These are phyloP conservation scores for Sarcophaga caerulescens DNA, from an alignment of 2,888 invertebrate genomes.

Conservation along the genomic window DNA sequence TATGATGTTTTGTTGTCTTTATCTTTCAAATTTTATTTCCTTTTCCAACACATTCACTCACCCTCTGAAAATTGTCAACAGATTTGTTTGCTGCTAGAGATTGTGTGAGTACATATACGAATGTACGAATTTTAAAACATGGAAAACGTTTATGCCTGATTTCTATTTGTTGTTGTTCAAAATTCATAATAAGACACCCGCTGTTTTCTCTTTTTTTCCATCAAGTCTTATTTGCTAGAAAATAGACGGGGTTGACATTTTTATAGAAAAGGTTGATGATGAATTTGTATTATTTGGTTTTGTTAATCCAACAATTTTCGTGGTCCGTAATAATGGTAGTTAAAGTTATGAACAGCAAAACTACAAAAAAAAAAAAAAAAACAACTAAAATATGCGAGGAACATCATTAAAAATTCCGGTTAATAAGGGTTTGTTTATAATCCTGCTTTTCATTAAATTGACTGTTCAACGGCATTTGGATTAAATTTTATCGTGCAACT, in stretches of 20 bases:
- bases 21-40: conserved; percentile 53
- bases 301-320: conserved; percentile 40
- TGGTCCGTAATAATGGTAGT: conserved; percentile 7
- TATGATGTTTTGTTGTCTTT: conserved; percentile 66
- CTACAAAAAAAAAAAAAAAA: neutral
- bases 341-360: conserved; percentile 38
- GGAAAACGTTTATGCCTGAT: conserved; percentile 34
- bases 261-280: neutral
- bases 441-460: conserved; percentile 31
- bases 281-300: conserved; percentile 49
- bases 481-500: conserved; percentile 7
- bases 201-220: conserved; percentile 17
- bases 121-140: conserved; percentile 47
- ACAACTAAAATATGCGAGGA: neutral
- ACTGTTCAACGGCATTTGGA: conserved; percentile 36
- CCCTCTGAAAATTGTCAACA: conserved; percentile 73
- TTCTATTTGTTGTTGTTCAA: conserved; percentile 36
- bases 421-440: conserved; percentile 28
- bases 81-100: conserved; percentile 74
- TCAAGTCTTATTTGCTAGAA: neutral
- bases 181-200: conserved; percentile 57
- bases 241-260: conserved; percentile 8
- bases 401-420: conserved; percentile 46
- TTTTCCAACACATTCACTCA: neutral
- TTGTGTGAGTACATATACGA: neutral